Evolutionary conservation across 2,888 invertebrate genomes (phyloP), one percentile per base, ranked within the genome.

Genomic region (Sylvicola fuscatus): DNA sequence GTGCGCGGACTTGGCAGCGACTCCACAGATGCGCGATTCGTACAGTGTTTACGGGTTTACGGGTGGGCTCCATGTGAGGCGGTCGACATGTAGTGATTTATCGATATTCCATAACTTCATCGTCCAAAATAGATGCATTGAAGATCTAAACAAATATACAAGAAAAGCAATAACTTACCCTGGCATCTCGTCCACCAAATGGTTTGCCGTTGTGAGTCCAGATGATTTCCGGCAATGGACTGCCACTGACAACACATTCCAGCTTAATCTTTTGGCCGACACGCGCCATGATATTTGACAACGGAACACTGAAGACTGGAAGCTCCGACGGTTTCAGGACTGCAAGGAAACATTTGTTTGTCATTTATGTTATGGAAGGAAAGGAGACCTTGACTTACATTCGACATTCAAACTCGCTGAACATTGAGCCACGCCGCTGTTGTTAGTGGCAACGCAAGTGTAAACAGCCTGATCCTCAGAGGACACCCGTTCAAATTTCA

Each of bases 261-360:
- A 81, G 56, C 53, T 71, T 71, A 47, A 78, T 64, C 54, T 72
- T 75, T 49, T 79, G 74, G 33, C 79, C 78, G 37, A 74, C 70
- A 44, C 73, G 63, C 6, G 71, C 73, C 70, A 74, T 75, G n/a
- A 72, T 67, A 53, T 78, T 76, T 3, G 70, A 68, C 27, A 78
- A 58, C 3, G 73, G 68, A 38, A 62, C 56, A 33, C 65, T 56
- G 44, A 80, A 74, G 37, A 54, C 56, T 11, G 78, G 77, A 38
- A 65, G 53, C 50, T 72, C 69, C n/a, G 66, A 62, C 28, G 69
- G 66, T 46, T 70, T 67, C 41, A 67, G 55, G 37, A 73, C 75
- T 72, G 51, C 3, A 34, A 26, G 10, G n/a, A n/a, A n/a, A n/a
- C n/a, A n/a, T n/a, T n/a, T n/a, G n/a, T n/a, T n/a, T n/a, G n/a